Conservation (phyloP, 2,888 invertebrate genomes). For the Crossocerus cetratus region DNA sequence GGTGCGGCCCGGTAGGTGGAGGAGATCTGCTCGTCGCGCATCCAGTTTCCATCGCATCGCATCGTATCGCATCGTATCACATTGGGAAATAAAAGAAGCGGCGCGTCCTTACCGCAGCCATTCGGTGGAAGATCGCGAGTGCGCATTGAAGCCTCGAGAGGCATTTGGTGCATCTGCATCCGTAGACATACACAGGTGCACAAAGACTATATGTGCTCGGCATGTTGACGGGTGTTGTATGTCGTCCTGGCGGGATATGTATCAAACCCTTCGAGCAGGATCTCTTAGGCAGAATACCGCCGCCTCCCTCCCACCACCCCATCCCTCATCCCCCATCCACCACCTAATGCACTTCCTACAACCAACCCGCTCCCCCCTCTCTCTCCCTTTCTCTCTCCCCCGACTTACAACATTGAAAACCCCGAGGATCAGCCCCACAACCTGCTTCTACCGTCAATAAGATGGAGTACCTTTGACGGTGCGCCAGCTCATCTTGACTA, state of each 20-base stretch:
- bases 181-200: slow-evolving; percentile 21
- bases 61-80: not conserved
- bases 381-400: not conserved
- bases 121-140: slow-evolving; percentile 31
- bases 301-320: not conserved
- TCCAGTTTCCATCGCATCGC: not conserved
- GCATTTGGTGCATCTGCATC: slow-evolving; percentile 50
- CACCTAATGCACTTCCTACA: slow-evolving; percentile 64
- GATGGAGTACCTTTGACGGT: slow-evolving; percentile 30
- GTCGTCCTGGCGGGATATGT: slow-evolving; percentile 44
- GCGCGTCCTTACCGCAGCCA: not conserved
- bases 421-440: slow-evolving; percentile 43
- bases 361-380: not conserved
- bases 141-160: slow-evolving; percentile 42
- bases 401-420: slow-evolving; percentile 46
- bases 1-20: too few relatives aligned
- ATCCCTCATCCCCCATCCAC: not conserved
- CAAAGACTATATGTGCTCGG: slow-evolving; percentile 38
- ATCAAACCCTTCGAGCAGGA: slow-evolving; percentile 48
- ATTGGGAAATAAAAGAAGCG: not conserved
- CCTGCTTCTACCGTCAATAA: slow-evolving; percentile 15
- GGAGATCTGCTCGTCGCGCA: too few relatives aligned
- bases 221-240: slow-evolving; percentile 4
- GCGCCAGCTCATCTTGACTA: slow-evolving; percentile 12
- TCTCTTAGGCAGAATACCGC: slow-evolving; percentile 55